Evolutionary conservation across 2,888 invertebrate species (phyloP), one percentile per base, ranked within the genome.

Genomic region (Sinopyrophorus schimmeli): DNA sequence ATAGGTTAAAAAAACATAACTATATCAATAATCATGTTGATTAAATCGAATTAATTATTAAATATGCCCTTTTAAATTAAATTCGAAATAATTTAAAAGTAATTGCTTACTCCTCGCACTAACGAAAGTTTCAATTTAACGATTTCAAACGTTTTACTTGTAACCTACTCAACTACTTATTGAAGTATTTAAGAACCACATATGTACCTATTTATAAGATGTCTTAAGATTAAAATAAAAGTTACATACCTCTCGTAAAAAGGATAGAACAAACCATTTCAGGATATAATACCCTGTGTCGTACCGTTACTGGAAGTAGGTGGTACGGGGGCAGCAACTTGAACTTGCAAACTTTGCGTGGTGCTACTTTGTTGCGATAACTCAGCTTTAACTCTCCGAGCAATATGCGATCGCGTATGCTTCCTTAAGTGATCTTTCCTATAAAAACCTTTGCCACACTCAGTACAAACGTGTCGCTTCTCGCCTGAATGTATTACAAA

Each of bases 401-500:
- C 89, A 71, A 90, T 89, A 71, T 91, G 90, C 54, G 89, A 89
- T 28, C 89, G 81, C 24, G 89, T 87, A 70, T 91, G 90, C 68
- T 91, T 91, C 64, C 89, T 82, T 51, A 92, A 77, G 73, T 91
- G 91, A 74, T 91, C 91, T 67, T 91, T 90, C 59, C 92, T 83
- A 74, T 92, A 91, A 74, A 92, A 92, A 41, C 89, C 90, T 77
- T 92, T 91, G 53, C 90, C 90, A 67, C 92, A 92, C 72, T 91
- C 90, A 47, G 86, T 85, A 73, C 92, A 92, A 6, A 89, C 80
- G 61, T 92, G 91, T 55, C 90, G 79, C 72, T 92, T 92, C 72
- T 91, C 90, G 1, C 92, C 92, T 6, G 91, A 90, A 73, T 92
- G 92, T 65, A 92, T 92, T 57, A 92, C 90, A 72, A 90, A 89